phyloP scores from a whole-genome alignment of 35 echinoderm and acorn worm species.

The Lytechinus variegatus region DNA sequence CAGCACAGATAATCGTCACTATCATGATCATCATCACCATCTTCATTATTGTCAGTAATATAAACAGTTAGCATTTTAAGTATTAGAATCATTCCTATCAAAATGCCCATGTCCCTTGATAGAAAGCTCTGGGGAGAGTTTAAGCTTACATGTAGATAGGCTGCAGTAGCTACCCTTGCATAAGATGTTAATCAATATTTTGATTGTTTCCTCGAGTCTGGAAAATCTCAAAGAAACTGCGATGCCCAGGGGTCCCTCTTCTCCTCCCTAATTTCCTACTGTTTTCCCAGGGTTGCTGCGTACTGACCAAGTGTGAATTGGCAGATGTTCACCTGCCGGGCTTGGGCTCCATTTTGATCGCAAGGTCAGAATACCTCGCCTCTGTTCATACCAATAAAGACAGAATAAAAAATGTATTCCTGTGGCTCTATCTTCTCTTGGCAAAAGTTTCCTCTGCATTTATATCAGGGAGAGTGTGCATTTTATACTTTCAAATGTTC shows the following conservation, averaged over 20 bases:
- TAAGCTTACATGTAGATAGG: no score
- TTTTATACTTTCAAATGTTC: no score
- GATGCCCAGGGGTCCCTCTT: neutral
- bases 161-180: neutral
- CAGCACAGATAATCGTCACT: no score
- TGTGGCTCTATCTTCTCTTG: neutral
- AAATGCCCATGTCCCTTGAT: no score
- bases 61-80: no score
- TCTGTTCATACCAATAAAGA: neutral
- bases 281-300: neutral
- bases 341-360: neutral
- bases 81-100: no score
- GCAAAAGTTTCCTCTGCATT: no score
- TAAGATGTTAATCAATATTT: neutral
- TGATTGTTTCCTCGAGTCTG: neutral
- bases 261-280: constrained; percentile 9
- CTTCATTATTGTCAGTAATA: no score
- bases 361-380: neutral
- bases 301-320: neutral
- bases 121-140: no score
- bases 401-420: neutral
- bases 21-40: no score
- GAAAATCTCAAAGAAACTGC: neutral
- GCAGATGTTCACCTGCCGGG: neutral
- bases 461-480: no score